Evolutionary conservation across 2,113 vertebrate genomes (phyloP).

Genomic region (Papio anubis): DNA sequence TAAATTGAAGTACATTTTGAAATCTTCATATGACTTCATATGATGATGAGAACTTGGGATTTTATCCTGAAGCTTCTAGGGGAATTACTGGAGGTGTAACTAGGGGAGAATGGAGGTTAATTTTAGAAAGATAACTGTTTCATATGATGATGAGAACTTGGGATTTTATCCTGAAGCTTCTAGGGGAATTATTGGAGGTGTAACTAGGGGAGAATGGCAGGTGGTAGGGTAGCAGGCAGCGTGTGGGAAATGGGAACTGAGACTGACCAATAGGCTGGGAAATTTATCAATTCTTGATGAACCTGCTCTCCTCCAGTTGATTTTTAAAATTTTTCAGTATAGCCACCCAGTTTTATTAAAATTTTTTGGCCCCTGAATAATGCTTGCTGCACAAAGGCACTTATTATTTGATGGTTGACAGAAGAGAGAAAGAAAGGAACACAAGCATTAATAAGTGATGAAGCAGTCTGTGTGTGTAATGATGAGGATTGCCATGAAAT

Average conservation of each 20-base stretch:
- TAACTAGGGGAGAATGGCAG: too few relatives aligned
- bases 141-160: too few relatives aligned
- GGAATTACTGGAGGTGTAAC: neutral
- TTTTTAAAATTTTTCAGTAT: neutral
- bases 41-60: neutral
- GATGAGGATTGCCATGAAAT: neutral
- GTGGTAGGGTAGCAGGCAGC: neutral
- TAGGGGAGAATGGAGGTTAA: neutral
- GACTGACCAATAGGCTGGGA: neutral
- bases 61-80: neutral
- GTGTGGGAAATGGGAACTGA: neutral
- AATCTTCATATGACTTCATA: neutral
- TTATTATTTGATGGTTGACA: neutral
- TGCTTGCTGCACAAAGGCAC: neutral
- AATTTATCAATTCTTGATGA: neutral
- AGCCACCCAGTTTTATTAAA: neutral
- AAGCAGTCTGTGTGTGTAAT: neutral
- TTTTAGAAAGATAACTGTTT: neutral
- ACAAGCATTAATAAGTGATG: neutral
- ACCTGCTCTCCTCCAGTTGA: neutral
- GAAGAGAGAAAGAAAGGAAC: neutral
- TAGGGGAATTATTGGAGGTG: too few relatives aligned
- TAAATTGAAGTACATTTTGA: neutral
- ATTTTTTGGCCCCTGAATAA: neutral
- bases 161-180: too few relatives aligned